Evolutionary conservation across 2,113 vertebrate species (phyloP), one percentile per base, ranked within the genome.

Genomic region (Alectura lathami): DNA sequence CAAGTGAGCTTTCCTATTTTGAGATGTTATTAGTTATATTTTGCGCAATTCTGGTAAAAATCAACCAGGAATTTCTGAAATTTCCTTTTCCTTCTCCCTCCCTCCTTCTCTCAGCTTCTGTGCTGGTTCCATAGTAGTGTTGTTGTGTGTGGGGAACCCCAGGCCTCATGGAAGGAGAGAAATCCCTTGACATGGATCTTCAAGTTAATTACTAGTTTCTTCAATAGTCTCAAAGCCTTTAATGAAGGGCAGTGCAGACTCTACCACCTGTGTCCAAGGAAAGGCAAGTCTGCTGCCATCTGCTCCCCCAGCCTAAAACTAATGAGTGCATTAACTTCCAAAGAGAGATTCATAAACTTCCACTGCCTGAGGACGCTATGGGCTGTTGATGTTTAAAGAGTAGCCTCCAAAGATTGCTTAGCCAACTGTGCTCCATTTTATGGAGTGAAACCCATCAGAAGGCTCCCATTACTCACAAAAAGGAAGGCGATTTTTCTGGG

Each of bases 251-350:
- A 34, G 16, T 59, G 72, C 63, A 51, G 64, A 43, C 50, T 74
- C 59, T 59, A 8, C 50, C 42, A 24, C 87, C 59, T 86, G 36
- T 84, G 85, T 83, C 79, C 66, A 34, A 54, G 63, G 51, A 66
- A 63, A 64, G 84, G 80, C 50, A 81, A 87, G 27, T 27, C 56
- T 84, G 54, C 50, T 88, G 69, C 94, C 89, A 93, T 87, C 91
- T 95, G 86, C 56, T 93, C 43, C 63, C 69, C 66, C 88, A 69
- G 89, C 86, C 86, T 73, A 64, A 67, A 86, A 89, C 72, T 92
- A 93, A 91, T 85, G 94, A 95, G 86, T 62, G 24, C 63, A 43
- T 95, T 93, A 81, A 59, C 48, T 92, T 94, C 77, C 91, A 88
- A 59, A 76, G 84, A 69, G 64, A 94, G 82, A 89, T 90, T 88